Base-by-base conservation (phyloP, 2,888 invertebrate genomes). In the Amphipyra tragopoginis region DNA sequence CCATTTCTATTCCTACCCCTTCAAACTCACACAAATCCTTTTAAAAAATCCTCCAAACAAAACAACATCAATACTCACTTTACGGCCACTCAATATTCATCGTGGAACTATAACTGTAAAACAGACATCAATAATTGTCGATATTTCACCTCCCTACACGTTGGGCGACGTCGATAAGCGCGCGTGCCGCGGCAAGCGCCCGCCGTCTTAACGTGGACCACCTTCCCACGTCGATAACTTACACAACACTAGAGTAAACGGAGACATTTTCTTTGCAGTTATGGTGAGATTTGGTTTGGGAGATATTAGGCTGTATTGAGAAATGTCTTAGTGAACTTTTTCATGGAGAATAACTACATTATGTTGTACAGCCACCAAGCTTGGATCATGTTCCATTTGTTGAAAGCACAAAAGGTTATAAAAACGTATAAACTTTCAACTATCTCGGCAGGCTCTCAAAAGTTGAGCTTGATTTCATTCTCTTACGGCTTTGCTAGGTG, bases 101-200 rank as follows among this genome's bases (percentile, higher is more conserved):
- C 58, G 68, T 53, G 49, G 42, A 64, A 62, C 59, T 70, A 65
- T 65, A 71, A 75, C 75, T 70, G 72, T 77, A 75, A 63, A 74
- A 47, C 36, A 69, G 63, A 66, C 59, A 71, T 79, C 71, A 65
- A 77, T 68, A 72, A 70, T 68, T 63, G 62, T 65, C 66, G 66
- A 68, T 72, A 76, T 68, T 71, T 77, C 69, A 79, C 79, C 66
- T 79, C 77, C 77, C 77, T 73, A 76, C 53, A 75, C 67, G 61
- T 72, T 69, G 77, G 69, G 72, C 72, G 75, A 38, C 74, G 77
- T 80, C 81, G 84, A 80, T 81, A 82, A 51, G 64, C 64, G 91
- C 83, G 83, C 93, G 93, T 93, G 93, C 91, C 89, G 77, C 81
- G 82, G 93, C 93, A 93, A 91, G 85, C 85, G 86, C 50, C 77